Percentiles rank a stretch among this genome's conserved stretches.
These are phyloP conservation scores for Ophioninae sp. DNA, from an alignment of 2,888 invertebrate species.

Conservation along the genomic window DNA sequence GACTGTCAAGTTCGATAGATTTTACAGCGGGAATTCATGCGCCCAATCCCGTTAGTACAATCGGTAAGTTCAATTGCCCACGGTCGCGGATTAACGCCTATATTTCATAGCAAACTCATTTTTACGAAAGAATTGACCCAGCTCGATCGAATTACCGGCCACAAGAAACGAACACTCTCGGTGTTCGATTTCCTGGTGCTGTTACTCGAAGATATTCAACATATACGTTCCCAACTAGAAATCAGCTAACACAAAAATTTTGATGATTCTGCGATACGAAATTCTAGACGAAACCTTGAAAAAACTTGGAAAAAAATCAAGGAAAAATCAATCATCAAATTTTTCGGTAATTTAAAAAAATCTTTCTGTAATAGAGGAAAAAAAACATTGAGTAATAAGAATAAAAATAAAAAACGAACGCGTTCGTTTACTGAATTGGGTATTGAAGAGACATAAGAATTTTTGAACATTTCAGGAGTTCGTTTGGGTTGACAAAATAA, in stretches of 20 bases:
- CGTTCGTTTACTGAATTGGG: too few species aligned
- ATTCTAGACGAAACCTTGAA: too few species aligned
- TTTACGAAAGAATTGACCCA: constrained; percentile 67
- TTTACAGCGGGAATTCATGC: constrained; percentile 21
- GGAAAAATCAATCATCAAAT: too few species aligned
- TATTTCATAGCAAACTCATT: constrained; percentile 60
- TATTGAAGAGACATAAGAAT: too few species aligned
- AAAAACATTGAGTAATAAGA: too few species aligned
- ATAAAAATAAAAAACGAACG: too few species aligned
- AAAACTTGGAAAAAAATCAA: too few species aligned
- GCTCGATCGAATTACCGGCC: constrained; percentile 74
- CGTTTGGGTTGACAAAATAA: too few species aligned
- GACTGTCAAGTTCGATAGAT: constrained; percentile 58
- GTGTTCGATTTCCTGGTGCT: constrained; percentile 40
- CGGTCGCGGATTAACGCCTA: constrained; percentile 2
- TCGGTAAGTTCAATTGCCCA: constrained; percentile 47
- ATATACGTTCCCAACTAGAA: background rate
- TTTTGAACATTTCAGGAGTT: too few species aligned
- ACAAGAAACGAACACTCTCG: constrained; percentile 60
- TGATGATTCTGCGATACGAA: too few species aligned
- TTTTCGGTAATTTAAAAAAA: too few species aligned
- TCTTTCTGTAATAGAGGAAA: too few species aligned
- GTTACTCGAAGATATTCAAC: background rate
- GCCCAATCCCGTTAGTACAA: constrained; percentile 44
- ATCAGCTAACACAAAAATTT: background rate